Evolutionary conservation across 2,888 invertebrate genomes (phyloP), one percentile per base, ranked within the genome.

Genomic region (Thymelicus acteon): DNA sequence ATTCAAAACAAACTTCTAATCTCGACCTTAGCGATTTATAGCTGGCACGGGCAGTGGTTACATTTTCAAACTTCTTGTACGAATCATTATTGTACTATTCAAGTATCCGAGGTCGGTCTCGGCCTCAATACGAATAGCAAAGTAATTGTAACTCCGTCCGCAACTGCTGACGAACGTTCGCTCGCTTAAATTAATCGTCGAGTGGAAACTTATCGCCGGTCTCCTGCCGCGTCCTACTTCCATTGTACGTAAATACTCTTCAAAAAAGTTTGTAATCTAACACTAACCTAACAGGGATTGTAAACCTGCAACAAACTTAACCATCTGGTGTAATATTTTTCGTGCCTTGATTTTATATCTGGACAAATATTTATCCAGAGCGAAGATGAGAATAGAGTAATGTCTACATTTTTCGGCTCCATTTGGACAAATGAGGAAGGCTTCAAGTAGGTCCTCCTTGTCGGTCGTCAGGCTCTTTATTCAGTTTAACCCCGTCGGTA

Each of bases 181-280:
- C 67, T 52, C 47, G 68, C 47, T 68, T 68, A 62, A 68, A 68
- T 68, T 68, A 68, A 68, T 68, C 57, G 68, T 68, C 68, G 62
- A 68, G 47, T 62, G 67, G 60, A 68, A 68, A 68, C 68, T 68
- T 62, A 68, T 57, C 24, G 54, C 52, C n/a, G 58, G 48, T 58
- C 67, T 67, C 40, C 61, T 47, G 57, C 68, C 68, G 37, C 62
- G 68, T 54, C 47, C 68, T 40, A 61, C 44, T 61, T 61, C 68
- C 24, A 39, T 60, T 67, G 52, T 40, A 52, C 67, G 52, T 60
- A 15, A 15, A 44, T 44, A 19, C 49, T 52, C 49, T 67, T 67
- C 5, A 67, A 60, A 39, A 60, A 49, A 31, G 37, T 60, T 52
- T 24, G 49, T 52, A 52, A 52, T 6, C 49, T 15, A 52, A 52